Conservation (phyloP, 2,113 vertebrate genomes). For the Ranitomeya imitator region DNA sequence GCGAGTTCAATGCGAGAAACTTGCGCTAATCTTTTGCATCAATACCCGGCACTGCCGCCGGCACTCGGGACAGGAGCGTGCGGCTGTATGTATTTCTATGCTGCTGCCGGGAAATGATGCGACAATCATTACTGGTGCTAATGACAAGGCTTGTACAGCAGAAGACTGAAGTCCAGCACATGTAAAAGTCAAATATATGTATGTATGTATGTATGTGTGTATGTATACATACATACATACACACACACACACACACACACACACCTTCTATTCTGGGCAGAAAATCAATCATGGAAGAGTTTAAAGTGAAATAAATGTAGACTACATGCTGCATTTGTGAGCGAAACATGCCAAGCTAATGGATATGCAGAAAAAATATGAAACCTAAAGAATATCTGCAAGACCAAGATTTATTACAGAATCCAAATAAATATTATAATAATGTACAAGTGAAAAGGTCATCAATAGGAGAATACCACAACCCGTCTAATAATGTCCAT, state of each 20-base stretch:
- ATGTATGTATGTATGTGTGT: too few species aligned
- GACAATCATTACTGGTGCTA: background rate
- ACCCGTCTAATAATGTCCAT: background rate
- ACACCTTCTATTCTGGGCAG: background rate
- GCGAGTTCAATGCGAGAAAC: too few species aligned
- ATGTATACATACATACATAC: too few species aligned
- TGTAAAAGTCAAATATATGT: background rate
- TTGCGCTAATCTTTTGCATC: too few species aligned
- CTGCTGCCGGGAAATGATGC: too few species aligned
- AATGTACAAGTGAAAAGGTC: background rate
- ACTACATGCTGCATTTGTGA: background rate
- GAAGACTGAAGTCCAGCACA: background rate
- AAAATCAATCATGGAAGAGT: background rate
- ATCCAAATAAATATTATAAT: background rate
- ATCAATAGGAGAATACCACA: background rate
- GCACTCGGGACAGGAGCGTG: too few species aligned
- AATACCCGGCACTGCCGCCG: too few species aligned
- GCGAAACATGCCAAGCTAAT: background rate
- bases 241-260: too few species aligned
- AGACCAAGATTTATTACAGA: constrained; percentile 4
- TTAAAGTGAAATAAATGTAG: background rate
- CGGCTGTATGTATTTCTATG: too few species aligned
- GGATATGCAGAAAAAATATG: background rate
- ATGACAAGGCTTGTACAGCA: background rate
- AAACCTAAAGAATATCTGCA: background rate